phyloP scores from a whole-genome alignment of 1,140 invertebrate genomes.

The Dryas iulia region DNA sequence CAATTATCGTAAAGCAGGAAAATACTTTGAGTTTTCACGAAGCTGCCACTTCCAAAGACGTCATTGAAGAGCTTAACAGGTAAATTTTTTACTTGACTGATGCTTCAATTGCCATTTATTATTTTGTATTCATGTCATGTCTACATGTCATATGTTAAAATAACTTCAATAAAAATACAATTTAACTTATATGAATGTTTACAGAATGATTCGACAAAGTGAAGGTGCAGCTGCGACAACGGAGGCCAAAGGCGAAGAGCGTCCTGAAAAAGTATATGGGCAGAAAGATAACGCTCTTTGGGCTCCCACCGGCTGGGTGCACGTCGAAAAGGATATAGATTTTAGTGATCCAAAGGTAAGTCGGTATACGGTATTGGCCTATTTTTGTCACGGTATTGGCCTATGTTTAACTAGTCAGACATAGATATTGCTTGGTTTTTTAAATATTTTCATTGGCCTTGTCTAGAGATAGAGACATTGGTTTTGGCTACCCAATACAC shows the following conservation, averaged over 20 bases:
- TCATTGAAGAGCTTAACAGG: constrained; percentile 88
- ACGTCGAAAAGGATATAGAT: constrained; percentile 88
- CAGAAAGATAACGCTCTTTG: constrained; percentile 84
- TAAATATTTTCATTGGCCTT: no score
- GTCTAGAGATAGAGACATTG: no score
- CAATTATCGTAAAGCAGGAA: constrained; percentile 74
- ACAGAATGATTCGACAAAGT: constrained; percentile 82
- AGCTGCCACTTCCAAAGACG: constrained; percentile 86
- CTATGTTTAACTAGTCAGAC: background rate
- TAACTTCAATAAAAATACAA: no score
- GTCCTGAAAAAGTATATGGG: constrained; percentile 39
- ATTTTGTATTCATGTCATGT: no score
- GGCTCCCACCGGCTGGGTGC: constrained; percentile 88
- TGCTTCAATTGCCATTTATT: background rate
- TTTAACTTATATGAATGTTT: constrained; percentile 29
- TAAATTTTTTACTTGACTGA: constrained; percentile 25
- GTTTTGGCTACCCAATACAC: no score
- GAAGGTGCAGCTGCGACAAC: constrained; percentile 46
- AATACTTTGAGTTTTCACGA: constrained; percentile 84
- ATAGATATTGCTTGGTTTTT: no score
- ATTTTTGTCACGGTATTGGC: background rate
- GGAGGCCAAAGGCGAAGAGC: constrained; percentile 49
- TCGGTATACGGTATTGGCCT: background rate
- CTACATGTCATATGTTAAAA: no score
- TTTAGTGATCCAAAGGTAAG: constrained; percentile 89